Percentiles rank a stretch among this genome's conserved stretches.
Evolutionary conservation across 2,888 invertebrate genomes (phyloP).

Genomic region (Lutraria lutraria): DNA sequence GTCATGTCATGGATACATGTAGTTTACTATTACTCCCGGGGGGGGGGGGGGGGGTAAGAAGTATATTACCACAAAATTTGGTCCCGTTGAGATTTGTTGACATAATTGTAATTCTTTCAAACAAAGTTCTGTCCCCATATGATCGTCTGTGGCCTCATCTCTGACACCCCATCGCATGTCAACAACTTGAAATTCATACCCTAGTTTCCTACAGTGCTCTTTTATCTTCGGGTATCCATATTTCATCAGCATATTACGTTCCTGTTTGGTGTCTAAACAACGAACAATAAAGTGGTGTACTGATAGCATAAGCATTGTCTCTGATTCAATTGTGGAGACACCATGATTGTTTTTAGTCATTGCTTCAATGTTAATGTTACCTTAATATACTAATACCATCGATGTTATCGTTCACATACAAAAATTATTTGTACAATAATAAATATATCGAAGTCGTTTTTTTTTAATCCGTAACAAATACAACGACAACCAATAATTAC

Average conservation of each 20-base stretch:
- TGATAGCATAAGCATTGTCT: background rate
- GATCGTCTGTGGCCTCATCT: slow-evolving; percentile 83
- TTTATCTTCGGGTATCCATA: slow-evolving; percentile 82
- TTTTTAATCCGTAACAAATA: no score
- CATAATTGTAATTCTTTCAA: slow-evolving; percentile 82
- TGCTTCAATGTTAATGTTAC: background rate
- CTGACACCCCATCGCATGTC: slow-evolving; percentile 85
- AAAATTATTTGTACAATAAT: no score
- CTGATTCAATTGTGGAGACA: background rate
- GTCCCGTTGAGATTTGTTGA: slow-evolving; percentile 83
- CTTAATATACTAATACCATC: background rate
- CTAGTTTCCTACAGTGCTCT: slow-evolving; percentile 78
- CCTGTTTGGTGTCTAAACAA: slow-evolving; percentile 80
- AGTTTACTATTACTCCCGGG: no score
- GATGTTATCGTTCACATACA: no score
- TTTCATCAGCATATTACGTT: slow-evolving; percentile 82
- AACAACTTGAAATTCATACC: slow-evolving; percentile 85
- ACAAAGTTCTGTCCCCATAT: slow-evolving; percentile 83
- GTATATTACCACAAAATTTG: slow-evolving; percentile 82
- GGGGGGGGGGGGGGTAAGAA: background rate
- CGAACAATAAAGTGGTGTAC: background rate
- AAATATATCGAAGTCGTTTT: no score
- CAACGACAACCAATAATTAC: no score
- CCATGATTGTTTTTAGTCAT: background rate
- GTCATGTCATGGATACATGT: no score